Evolutionary conservation across 2,797 vertebrate genomes (phyloP).

Genomic region (Sphaeramia orbicularis): DNA sequence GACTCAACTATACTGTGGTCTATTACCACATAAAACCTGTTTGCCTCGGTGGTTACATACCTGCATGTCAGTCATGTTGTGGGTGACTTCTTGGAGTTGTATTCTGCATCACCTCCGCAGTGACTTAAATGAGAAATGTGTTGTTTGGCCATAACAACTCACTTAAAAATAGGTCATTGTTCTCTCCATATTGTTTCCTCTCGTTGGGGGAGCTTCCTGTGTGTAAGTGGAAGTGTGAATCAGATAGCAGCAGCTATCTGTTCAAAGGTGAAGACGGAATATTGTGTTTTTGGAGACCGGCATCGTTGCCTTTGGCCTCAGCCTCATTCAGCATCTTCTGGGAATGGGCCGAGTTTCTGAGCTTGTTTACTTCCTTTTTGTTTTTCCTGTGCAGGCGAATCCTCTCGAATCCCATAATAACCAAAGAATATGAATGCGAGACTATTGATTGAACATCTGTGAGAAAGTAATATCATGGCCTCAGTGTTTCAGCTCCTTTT

Average conservation of each 20-base stretch:
- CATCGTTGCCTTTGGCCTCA: conserved; percentile 51
- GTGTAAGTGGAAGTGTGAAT: conserved; percentile 8
- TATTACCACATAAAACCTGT: conserved; percentile 9
- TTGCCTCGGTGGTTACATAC: conserved; percentile 2
- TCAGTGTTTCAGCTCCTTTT: conserved; percentile 25
- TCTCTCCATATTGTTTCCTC: conserved; percentile 46
- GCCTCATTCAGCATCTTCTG: conserved; percentile 53
- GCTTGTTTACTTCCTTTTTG: conserved; percentile 57
- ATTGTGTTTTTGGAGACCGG: conserved; percentile 62
- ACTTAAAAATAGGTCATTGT: conserved; percentile 51
- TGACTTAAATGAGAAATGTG: conserved; percentile 59
- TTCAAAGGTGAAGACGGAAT: conserved; percentile 63
- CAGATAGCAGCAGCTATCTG: conserved; percentile 38
- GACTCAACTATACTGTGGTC: conserved; percentile 11
- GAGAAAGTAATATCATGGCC: conserved; percentile 39
- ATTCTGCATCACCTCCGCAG: conserved; percentile 24
- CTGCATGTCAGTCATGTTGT: background rate
- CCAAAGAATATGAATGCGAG: conserved; percentile 55
- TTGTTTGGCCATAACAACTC: conserved; percentile 51
- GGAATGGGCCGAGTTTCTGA: conserved; percentile 29
- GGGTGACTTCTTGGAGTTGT: conserved; percentile 9
- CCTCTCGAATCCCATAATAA: conserved; percentile 47
- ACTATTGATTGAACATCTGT: conserved; percentile 57
- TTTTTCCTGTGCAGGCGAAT: conserved; percentile 28
- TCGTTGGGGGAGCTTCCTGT: conserved; percentile 28